phyloP scores from a whole-genome alignment of 2,797 vertebrate genomes.

The Oreochromis grahami region DNA sequence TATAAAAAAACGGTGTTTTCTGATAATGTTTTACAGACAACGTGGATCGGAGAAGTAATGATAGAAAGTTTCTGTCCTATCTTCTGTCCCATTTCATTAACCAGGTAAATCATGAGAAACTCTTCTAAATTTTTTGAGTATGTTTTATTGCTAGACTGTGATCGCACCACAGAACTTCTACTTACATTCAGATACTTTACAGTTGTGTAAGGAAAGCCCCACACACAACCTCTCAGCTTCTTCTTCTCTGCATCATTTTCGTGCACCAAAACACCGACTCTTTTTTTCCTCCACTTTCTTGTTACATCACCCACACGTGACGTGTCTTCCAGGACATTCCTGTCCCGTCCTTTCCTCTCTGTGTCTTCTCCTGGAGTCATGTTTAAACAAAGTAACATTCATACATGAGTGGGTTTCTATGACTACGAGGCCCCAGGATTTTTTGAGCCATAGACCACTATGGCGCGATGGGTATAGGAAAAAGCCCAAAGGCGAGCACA shows the following conservation, averaged over 20 bases:
- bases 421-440: conserved; percentile 64
- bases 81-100: background rate
- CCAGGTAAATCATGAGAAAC: background rate
- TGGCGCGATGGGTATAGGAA: conserved; percentile 62
- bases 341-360: conserved; percentile 42
- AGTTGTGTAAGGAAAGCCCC: background rate
- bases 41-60: background rate
- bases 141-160: background rate
- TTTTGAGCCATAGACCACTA: conserved; percentile 59
- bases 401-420: conserved; percentile 75
- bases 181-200: background rate
- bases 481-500: conserved; percentile 57
- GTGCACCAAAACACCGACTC: background rate
- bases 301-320: conserved; percentile 60
- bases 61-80: background rate
- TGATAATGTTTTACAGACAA: background rate
- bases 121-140: accelerated
- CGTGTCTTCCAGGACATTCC: conserved; percentile 47
- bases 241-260: background rate
- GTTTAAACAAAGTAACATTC: conserved; percentile 75
- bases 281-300: background rate
- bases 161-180: accelerated
- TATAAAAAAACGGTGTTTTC: background rate
- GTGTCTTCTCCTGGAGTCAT: conserved; percentile 63
- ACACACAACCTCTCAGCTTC: background rate